Base-by-base conservation (phyloP, 2,888 invertebrate genomes). In the Andrena hattorfiana region DNA sequence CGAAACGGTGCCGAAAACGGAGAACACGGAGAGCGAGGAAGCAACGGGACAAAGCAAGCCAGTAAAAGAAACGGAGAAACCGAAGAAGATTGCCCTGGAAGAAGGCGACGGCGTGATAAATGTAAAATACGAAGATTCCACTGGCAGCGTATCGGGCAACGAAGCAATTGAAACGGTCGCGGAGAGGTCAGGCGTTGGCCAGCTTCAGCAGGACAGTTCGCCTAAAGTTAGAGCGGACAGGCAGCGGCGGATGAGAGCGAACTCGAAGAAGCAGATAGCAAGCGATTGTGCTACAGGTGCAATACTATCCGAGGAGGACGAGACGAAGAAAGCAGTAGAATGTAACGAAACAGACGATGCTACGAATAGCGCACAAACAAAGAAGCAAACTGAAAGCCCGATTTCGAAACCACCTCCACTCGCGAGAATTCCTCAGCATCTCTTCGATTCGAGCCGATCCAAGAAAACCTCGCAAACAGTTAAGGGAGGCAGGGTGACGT, bases 341-440 rank as follows among this genome's bases (percentile, higher is more conserved):
- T 49, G 0, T 42, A 2, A 26, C 20, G 8, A 56, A 30, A 16
- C 35, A 26, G 51, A 16, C 5, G 64, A 75, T 20, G 4, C 16
- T 32, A 8, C 16, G 23, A 76, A 26, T 6, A 23, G 26, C 6
- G 13, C 7, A 20, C 49, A 32, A 30, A 23, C 1, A 4, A 3
- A 32, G 8, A 16, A 73, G 13, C 42, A 73, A 10, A 30, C 26
- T 0, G 13, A 64, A 2, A 35, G 2, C 13, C 4, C 56, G 0
- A 30, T 79, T 0, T 20, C 28, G n/a, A 74, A 83, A 66, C 89
- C 87, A 8, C 89, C 91, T 7, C 91, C 89, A 6, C 76, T 90
- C 1, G 54, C 82, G 0, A 83, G 83, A 69, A 90, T 90, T 2
- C 87, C 89, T 0, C 83, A 78, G 51, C 66, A 77, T 54, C 20